These are phyloP conservation scores for Brienomyrus brachyistius DNA, from an alignment of 2,113 vertebrate species.

Conservation along the genomic window DNA sequence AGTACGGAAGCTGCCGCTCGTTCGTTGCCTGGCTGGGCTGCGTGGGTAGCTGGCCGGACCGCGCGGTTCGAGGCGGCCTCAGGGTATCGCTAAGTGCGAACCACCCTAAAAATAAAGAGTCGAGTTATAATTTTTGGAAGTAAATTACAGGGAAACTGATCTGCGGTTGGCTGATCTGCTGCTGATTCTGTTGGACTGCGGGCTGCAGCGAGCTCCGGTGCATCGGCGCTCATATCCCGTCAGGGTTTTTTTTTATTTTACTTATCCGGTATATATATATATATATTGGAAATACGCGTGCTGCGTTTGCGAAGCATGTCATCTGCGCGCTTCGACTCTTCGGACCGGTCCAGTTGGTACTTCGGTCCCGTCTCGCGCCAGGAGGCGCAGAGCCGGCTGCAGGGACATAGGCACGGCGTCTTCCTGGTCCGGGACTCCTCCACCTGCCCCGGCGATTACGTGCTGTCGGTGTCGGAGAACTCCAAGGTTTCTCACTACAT, in stretches of 20 bases:
- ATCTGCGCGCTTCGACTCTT: conserved; percentile 84
- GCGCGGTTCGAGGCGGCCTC: background rate
- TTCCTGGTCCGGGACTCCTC: conserved; percentile 95
- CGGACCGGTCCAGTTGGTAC: conserved; percentile 91
- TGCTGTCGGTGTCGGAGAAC: conserved; percentile 95
- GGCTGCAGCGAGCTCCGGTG: background rate
- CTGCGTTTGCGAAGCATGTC: conserved; percentile 63
- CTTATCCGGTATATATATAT: background rate
- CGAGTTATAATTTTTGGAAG: conserved; percentile 2
- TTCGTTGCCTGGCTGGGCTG: background rate
- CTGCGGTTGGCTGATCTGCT: background rate
- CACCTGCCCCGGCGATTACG: conserved; percentile 94
- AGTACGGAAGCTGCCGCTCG: background rate
- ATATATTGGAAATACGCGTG: background rate
- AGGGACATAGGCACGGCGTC: conserved; percentile 89
- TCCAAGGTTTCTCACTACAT: conserved; percentile 98
- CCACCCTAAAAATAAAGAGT: background rate
- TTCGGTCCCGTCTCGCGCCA: conserved; percentile 85
- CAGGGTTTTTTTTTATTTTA: background rate
- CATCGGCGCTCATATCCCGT: background rate
- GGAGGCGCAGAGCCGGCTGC: conserved; percentile 85
- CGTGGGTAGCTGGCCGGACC: background rate
- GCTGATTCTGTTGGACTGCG: background rate
- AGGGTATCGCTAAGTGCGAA: background rate
- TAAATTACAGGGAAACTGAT: background rate